phyloP scores from a whole-genome alignment of 2,888 invertebrate species.

The Nemapogon koenigi region DNA sequence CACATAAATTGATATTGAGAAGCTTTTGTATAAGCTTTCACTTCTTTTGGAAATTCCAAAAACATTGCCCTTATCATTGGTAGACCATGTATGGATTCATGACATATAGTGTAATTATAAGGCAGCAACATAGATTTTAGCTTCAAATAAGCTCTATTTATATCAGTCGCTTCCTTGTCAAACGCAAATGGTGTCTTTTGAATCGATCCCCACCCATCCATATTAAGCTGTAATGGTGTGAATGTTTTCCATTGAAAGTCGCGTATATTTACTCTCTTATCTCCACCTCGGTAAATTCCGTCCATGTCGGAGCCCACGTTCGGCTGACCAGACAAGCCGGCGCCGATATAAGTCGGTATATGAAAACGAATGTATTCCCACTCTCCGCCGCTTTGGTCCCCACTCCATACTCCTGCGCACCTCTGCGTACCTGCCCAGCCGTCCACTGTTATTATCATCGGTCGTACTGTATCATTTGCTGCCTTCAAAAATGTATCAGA shows the following conservation, averaged over 20 bases:
- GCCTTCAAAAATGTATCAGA: conserved; percentile 31
- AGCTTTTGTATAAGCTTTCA: conserved; percentile 33
- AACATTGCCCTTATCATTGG: conserved; percentile 56
- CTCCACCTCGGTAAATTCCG: conserved; percentile 43
- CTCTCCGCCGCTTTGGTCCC: conserved; percentile 48
- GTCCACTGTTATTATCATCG: conserved; percentile 48
- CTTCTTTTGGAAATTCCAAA: conserved; percentile 40
- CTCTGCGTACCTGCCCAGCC: conserved; percentile 57
- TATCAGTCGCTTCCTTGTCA: conserved; percentile 33
- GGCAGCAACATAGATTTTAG: conserved; percentile 49
- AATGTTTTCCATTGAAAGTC: conserved; percentile 57
- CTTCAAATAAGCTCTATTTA: conserved; percentile 52
- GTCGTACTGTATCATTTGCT: conserved; percentile 27
- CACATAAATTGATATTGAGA: conserved; percentile 57
- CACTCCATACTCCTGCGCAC: conserved; percentile 48
- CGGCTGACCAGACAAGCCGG: conserved; percentile 48
- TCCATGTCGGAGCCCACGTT: conserved; percentile 53
- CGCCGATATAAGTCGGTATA: conserved; percentile 50
- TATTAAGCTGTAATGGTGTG: conserved; percentile 50
- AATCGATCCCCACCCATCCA: conserved; percentile 51
- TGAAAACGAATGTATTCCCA: conserved; percentile 58
- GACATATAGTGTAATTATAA: conserved; percentile 45
- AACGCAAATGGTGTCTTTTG: conserved; percentile 47
- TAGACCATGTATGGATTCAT: conserved; percentile 35
- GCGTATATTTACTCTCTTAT: conserved; percentile 38